Evolutionary conservation across 2,797 vertebrate species (phyloP).

Genomic region (Myripristis murdjan): DNA sequence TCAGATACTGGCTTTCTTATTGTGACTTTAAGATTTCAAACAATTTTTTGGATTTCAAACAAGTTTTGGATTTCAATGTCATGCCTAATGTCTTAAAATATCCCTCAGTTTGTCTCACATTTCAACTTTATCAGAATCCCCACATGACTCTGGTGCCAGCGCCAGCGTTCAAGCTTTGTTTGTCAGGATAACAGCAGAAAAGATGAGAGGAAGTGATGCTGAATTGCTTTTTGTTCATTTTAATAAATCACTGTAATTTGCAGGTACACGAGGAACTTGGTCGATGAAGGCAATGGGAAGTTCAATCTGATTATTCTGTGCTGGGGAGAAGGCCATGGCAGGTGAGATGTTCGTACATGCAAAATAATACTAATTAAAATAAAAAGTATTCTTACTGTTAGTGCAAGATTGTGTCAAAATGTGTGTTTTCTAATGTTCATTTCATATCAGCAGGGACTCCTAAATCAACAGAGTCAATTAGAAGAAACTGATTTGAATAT

Average conservation of each 20-base stretch:
- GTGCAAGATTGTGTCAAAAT: neutral
- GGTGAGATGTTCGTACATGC: conserved; percentile 80
- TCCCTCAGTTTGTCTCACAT: neutral
- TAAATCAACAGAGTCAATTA: neutral
- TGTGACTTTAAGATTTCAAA: no score
- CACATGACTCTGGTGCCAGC: neutral
- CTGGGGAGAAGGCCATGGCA: conserved; percentile 99
- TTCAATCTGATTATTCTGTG: conserved; percentile 98
- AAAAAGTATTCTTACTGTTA: neutral
- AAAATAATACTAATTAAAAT: neutral
- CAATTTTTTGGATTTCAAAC: no score
- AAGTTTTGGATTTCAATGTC: no score
- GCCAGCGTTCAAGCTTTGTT: neutral
- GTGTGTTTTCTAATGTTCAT: neutral
- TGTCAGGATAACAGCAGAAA: neutral
- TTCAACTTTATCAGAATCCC: neutral
- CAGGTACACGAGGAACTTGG: conserved; percentile 97
- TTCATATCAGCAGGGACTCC: neutral
- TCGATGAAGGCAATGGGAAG: conserved; percentile 95
- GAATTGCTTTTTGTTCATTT: neutral
- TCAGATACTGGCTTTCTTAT: no score
- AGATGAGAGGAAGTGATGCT: neutral
- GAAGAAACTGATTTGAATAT: neutral
- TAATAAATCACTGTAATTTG: conserved; percentile 37
- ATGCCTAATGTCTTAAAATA: neutral